These are phyloP conservation scores for Avahi laniger DNA, from an alignment of 2,797 vertebrate species.

Conservation along the genomic window DNA sequence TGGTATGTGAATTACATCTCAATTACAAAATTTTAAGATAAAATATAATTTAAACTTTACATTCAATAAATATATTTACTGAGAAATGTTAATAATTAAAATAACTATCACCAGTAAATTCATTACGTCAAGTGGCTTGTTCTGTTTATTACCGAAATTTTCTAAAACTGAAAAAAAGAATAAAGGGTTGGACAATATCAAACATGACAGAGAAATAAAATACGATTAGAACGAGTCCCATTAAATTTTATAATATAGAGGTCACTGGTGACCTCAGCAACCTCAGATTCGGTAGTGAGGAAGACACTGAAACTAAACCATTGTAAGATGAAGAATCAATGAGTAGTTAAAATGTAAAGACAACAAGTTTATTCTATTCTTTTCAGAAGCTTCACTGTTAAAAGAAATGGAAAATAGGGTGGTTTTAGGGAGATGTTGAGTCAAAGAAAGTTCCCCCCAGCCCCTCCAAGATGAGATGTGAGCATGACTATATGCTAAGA, in stretches of 20 bases:
- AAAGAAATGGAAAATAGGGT: not conserved
- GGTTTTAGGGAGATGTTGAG: not conserved
- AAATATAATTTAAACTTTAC: constrained; percentile 45
- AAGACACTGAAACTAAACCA: constrained; percentile 7
- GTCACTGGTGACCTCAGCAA: not conserved
- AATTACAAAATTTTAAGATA: constrained; percentile 39
- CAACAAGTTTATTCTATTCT: constrained; percentile 22
- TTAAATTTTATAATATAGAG: constrained; percentile 34
- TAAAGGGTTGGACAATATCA: constrained; percentile 10
- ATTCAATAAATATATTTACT: constrained; percentile 41
- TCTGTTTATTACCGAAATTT: constrained; percentile 3
- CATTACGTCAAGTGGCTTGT: constrained; percentile 5
- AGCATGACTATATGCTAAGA: constrained; percentile 1
- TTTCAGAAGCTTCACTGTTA: constrained; percentile 20
- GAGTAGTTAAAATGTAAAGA: constrained; percentile 2
- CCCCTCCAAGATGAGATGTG: not conserved
- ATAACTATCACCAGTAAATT: not conserved
- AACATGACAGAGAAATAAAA: constrained; percentile 19
- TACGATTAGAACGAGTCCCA: constrained; percentile 18
- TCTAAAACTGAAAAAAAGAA: constrained; percentile 30
- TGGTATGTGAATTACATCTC: constrained; percentile 16
- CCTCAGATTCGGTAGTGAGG: not conserved
- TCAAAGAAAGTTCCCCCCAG: not conserved
- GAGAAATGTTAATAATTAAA: constrained; percentile 7
- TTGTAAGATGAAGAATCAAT: not conserved